Percentiles rank a stretch among this genome's conserved stretches.
phyloP scores from a whole-genome alignment of 1,140 invertebrate species.

The Orchestia grillus region DNA sequence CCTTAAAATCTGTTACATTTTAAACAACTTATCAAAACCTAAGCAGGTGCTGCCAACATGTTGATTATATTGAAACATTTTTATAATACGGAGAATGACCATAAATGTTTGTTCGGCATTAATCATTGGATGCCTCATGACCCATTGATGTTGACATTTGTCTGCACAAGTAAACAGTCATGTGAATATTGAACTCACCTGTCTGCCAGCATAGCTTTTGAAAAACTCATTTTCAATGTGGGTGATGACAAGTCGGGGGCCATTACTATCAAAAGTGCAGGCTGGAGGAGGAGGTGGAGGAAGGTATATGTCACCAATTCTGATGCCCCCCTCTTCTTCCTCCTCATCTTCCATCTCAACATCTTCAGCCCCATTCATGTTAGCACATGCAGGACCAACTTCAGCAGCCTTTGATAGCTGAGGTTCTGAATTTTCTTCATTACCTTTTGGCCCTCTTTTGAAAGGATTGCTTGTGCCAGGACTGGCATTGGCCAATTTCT shows the following conservation, averaged over 20 bases:
- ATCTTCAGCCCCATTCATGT: background rate
- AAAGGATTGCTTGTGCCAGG: background rate
- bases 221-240: conserved; percentile 95
- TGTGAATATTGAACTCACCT: conserved; percentile 72
- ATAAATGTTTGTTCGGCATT: no score
- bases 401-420: background rate
- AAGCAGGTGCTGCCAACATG: no score
- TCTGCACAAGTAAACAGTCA: no score
- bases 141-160: no score
- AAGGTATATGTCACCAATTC: conserved; percentile 87
- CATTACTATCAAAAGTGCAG: conserved; percentile 78
- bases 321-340: conserved; percentile 70
- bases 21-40: no score
- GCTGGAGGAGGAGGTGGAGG: conserved; percentile 84
- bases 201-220: conserved; percentile 94
- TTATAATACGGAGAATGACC: no score
- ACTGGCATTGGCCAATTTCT: background rate
- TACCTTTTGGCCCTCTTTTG: background rate
- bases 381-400: background rate
- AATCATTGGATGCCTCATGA: no score
- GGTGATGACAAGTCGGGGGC: conserved; percentile 89
- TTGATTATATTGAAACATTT: no score
- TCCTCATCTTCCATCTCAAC: conserved; percentile 63
- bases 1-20: no score
- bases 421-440: background rate